Base-by-base conservation (phyloP, 2,113 vertebrate species). In the Xenopus tropicalis region DNA sequence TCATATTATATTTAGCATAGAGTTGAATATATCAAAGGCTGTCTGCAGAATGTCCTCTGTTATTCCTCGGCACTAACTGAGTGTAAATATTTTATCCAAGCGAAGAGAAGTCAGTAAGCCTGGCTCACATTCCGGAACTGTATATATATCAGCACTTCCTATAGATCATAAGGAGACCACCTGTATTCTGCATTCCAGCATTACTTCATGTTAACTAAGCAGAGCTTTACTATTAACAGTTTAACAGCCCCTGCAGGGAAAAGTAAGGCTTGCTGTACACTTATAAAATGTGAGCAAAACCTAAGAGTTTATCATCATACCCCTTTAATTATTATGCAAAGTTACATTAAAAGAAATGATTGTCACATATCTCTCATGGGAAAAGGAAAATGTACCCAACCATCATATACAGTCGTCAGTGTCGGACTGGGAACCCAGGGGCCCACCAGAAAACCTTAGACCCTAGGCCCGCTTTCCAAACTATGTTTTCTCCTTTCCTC, bases 91-190 rank as follows among this genome's bases (percentile, higher is more conserved):
- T 54, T 54, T 48, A 48, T 48, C 16, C 52, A n/a, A 9, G 14
- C 5, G 7, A 54, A 48, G 52, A 54, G 52, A 17, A 52, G 16
- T 1, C 29, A 23, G 4, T 1, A 70, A 61, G 14, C 43, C 19
- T 72, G n/a, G 14, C 69, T 74, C 1, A 48, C 7, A 69, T 78
- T 76, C 7, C 4, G 14, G n/a, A 72, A 73, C 14, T 62, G 63
- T 22, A 23, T 1, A 54, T 17, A 37, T 37, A 54, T n/a, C 19
- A 54, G 14, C 16, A 17, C 19, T 54, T n/a, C 17, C 52, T 54
- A 54, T 54, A 54, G 52, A 54, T 54, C 19, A 17, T 54, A 17
- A 54, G 17, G 19, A 54, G 52, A 54, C 52, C 52, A 54, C 52
- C 52, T n/a, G 52, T n/a, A n/a, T 6, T n/a, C 16, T 54, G 19